Conservation (phyloP, 2,888 invertebrate species). For the Celastrina argiolus region DNA sequence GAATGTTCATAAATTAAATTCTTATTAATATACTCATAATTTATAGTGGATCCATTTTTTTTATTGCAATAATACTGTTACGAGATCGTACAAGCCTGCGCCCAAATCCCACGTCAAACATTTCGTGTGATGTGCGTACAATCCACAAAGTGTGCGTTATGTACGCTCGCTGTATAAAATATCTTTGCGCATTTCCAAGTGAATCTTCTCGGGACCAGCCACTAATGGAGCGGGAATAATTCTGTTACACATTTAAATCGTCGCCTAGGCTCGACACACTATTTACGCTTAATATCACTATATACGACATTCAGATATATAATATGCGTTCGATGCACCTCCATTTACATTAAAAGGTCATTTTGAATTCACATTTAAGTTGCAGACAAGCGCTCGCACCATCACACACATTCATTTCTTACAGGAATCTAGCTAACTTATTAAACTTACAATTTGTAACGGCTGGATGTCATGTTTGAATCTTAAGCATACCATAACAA, state of each 20-base stretch:
- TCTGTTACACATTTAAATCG: background rate
- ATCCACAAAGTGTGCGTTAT: background rate
- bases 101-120: background rate
- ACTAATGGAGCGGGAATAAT: constrained; percentile 12
- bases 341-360: background rate
- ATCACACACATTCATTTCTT: constrained; percentile 17
- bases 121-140: background rate
- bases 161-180: background rate
- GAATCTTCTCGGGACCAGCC: constrained; percentile 1
- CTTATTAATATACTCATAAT: background rate
- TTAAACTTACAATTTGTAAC: constrained; percentile 9
- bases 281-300: constrained; percentile 11
- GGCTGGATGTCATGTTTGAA: constrained; percentile 12
- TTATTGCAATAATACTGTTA: background rate
- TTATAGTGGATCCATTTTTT: background rate
- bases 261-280: constrained; percentile 8
- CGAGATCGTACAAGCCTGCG: background rate
- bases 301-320: constrained; percentile 19
- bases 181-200: constrained; percentile 1
- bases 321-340: constrained; percentile 14
- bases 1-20: constrained; percentile 10
- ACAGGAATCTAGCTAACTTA: constrained; percentile 14
- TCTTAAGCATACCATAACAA: background rate
- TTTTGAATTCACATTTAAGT: constrained; percentile 16
- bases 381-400: constrained; percentile 14